Conservation (phyloP, 1,140 invertebrate genomes). For the Cyclargus thomasi region DNA sequence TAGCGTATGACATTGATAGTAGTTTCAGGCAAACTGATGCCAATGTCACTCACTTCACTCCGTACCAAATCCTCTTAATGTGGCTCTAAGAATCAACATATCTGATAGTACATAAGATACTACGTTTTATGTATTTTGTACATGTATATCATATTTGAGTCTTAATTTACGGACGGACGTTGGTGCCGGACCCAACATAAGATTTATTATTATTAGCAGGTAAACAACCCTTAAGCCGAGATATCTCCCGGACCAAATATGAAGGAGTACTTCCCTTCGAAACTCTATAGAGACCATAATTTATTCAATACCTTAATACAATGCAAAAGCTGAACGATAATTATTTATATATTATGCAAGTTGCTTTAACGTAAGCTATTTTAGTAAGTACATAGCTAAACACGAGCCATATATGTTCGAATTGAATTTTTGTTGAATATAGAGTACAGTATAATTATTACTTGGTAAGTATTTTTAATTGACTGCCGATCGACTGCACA, state of each 20-base stretch:
- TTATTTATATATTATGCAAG: background rate
- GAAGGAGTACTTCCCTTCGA: background rate
- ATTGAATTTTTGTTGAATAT: too few species aligned
- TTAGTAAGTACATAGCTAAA: too few species aligned
- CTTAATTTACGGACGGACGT: background rate
- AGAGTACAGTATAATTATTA: too few species aligned
- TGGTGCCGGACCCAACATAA: background rate
- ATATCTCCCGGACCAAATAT: background rate
- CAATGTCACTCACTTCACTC: too few species aligned
- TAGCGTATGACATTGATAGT: too few species aligned
- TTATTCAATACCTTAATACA: background rate
- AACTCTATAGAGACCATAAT: background rate
- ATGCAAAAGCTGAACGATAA: background rate
- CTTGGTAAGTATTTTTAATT: too few species aligned
- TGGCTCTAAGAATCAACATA: too few species aligned
- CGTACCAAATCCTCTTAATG: too few species aligned
- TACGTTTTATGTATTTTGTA: background rate
- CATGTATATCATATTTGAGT: background rate
- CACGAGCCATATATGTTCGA: too few species aligned
- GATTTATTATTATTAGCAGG: conserved; percentile 1
- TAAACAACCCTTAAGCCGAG: background rate
- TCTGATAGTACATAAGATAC: background rate
- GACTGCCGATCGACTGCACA: too few species aligned
- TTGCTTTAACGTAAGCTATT: too few species aligned
- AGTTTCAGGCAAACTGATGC: too few species aligned